These are phyloP conservation scores for Drosophila percnosoma DNA, from an alignment of 2,888 invertebrate species.

Conservation along the genomic window DNA sequence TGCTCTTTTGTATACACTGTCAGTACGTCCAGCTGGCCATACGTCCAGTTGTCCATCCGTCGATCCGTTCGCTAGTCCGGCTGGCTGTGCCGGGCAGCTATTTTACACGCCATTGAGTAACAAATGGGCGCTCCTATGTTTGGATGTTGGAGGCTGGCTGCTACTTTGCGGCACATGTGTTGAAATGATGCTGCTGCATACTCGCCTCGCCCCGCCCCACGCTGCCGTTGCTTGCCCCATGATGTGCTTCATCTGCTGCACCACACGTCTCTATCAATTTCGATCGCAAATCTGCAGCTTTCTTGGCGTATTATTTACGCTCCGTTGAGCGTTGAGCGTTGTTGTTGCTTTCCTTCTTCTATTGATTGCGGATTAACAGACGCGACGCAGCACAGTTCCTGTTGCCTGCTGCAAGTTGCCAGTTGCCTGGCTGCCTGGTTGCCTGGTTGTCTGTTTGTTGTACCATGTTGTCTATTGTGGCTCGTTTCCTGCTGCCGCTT, in stretches of 20 bases:
- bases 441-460: constrained; percentile 18
- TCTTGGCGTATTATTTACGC: constrained; percentile 56
- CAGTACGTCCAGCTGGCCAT: constrained; percentile 15
- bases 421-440: constrained; percentile 31
- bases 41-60: constrained; percentile 34
- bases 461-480: constrained; percentile 71
- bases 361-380: constrained; percentile 72
- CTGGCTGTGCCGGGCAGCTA: constrained; percentile 61
- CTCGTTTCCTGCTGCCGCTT: constrained; percentile 72
- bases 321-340: constrained; percentile 48
- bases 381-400: constrained; percentile 51
- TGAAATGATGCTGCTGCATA: not conserved
- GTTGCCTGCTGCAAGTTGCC: constrained; percentile 30
- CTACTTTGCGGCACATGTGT: constrained; percentile 3
- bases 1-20: constrained; percentile 16
- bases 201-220: too few relatives aligned
- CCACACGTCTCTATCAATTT: constrained; percentile 61
- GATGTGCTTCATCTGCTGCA: constrained; percentile 1
- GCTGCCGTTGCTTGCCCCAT: not conserved
- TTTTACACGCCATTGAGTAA: constrained; percentile 77
- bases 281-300: constrained; percentile 57
- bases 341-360: constrained; percentile 36
- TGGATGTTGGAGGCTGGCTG: constrained; percentile 22
- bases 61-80: constrained; percentile 40
- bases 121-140: constrained; percentile 59